A percentile compares a stretch with the other conserved stretches of the same genome.
These are phyloP conservation scores for Nemotelus nigrinus DNA, from an alignment of 2,888 invertebrate genomes.

Conservation along the genomic window DNA sequence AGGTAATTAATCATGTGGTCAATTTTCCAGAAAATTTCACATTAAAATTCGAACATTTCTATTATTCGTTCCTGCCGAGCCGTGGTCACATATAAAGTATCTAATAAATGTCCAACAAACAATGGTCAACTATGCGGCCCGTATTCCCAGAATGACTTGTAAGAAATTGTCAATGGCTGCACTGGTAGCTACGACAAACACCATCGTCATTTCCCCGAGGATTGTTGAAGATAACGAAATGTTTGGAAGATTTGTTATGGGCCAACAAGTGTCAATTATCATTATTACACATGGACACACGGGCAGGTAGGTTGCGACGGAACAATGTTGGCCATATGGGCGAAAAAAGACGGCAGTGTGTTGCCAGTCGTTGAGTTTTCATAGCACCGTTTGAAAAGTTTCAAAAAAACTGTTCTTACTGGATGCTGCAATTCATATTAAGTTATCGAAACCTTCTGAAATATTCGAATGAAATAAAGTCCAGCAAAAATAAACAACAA, in stretches of 20 bases:
- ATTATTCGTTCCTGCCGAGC: neutral
- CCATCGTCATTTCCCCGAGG: constrained; percentile 29
- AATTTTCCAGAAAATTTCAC: constrained; percentile 8
- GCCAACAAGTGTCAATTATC: constrained; percentile 46
- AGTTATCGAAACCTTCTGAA: too few species aligned
- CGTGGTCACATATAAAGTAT: constrained; percentile 24
- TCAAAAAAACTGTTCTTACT: too few species aligned
- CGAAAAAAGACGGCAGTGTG: neutral
- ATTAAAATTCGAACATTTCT: neutral
- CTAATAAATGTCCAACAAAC: constrained; percentile 29
- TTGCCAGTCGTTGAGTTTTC: too few species aligned
- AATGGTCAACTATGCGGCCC: constrained; percentile 30
- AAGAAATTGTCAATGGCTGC: constrained; percentile 29
- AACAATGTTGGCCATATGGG: constrained; percentile 3
- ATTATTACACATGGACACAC: constrained; percentile 7
- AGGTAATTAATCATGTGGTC: constrained; percentile 27
- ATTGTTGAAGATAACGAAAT: constrained; percentile 25
- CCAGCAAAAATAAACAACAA: too few species aligned
- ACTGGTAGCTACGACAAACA: neutral
- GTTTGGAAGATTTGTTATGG: constrained; percentile 42
- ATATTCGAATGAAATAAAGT: too few species aligned
- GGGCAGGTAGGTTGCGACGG: constrained; percentile 18
- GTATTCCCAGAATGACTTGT: constrained; percentile 41
- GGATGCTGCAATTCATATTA: too few species aligned
- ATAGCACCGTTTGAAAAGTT: too few species aligned